Base-by-base conservation (phyloP, 2,113 vertebrate species). In the Saguinus imperator region DNA sequence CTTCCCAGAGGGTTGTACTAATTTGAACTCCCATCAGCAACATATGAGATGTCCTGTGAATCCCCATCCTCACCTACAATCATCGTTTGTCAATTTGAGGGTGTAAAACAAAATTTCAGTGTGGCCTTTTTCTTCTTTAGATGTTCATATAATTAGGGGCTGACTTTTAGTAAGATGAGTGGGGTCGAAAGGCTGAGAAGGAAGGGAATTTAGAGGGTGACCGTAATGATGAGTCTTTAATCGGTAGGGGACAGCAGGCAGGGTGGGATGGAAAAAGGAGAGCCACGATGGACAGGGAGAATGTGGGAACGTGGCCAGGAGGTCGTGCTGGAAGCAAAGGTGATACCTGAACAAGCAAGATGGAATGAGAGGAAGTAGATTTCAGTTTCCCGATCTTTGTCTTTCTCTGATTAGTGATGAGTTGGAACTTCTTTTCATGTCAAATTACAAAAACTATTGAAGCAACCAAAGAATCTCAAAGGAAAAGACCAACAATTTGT, bases 261-360 rank as follows among this genome's bases (percentile, higher is more conserved):
- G 52, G 73, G 72, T 9, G 9, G 6, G 35, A 29, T 12, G 27
- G 29, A 14, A 18, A 43, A 23, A 50, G 43, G 43, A 48, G 10
- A 35, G 52, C 55, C 3, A 29, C 13, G 50, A 6, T 3, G 23
- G 23, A 4, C 32, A 29, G 35, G 86, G 81, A 72, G 18, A 21
- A 66, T 1, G 52, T 1, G 23, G 55, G 66, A 45, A 21, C 2
- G 1, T 1, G 61, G 43, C 29, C 16, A 48, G 5, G 8, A 0
- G 43, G 48, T 21, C 0, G 0, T 0, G 5, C 45, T 12, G 48
- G 17, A 1, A 43, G 45, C 32, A 45, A 17, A 21, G 12, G 14
- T 14, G 18, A 4, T 23, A n/a, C 25, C 16, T 50, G n/a, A 8
- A 52, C 48, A 32, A 55, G 72, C 21, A 21, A n/a, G 27, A 37